Evolutionary conservation across 2,797 vertebrate species (phyloP), one percentile per base, ranked within the genome.

Genomic region (Myotis findleyi): DNA sequence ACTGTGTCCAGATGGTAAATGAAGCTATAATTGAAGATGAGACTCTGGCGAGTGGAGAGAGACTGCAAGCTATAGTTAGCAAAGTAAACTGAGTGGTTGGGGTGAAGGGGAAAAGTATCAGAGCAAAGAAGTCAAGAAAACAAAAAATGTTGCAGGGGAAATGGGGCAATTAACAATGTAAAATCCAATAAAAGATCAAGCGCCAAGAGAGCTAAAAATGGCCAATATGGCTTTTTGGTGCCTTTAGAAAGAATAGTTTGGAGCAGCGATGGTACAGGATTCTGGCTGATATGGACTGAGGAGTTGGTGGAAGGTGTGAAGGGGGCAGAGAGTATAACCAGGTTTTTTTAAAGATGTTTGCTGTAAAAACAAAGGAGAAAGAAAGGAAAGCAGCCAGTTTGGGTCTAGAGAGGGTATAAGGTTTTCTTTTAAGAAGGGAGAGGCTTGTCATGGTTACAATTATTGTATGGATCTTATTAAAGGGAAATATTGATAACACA

Each of bases 331-430:
- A 38, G 17, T 7, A 23, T 1, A 76, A 10, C 18, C 2, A 73
- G n/a, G 9, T 38, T 71, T 38, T 38, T 82, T 82, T 62, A 62
- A 86, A 77, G 14, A 84, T 38, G 25, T n/a, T 66, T n/a, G 33
- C 30, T 57, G 7, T 87, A n/a, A 94, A 94, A 44, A 30, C 73
- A 91, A 95, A 76, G 14, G 3, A 73, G 11, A 90, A 93, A 82
- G 33, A 71, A 44, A 49, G 8, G 14, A 77, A 57, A 80, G 5
- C 25, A 69, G 17, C 13, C 38, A 76, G 12, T 18, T 44, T 69
- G 7, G 23, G 51, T 59, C 30, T 36, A 83, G n/a, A 44, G 18
- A 30, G 1, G 14, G 23, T 18, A 49, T 0, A 72, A 2, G 14
- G n/a, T 17, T 91, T 80, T 72, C 59, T 84, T 72, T 68, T 4